Conservation (phyloP, 2,113 vertebrate genomes). For the Urocynchramus pylzowi region DNA sequence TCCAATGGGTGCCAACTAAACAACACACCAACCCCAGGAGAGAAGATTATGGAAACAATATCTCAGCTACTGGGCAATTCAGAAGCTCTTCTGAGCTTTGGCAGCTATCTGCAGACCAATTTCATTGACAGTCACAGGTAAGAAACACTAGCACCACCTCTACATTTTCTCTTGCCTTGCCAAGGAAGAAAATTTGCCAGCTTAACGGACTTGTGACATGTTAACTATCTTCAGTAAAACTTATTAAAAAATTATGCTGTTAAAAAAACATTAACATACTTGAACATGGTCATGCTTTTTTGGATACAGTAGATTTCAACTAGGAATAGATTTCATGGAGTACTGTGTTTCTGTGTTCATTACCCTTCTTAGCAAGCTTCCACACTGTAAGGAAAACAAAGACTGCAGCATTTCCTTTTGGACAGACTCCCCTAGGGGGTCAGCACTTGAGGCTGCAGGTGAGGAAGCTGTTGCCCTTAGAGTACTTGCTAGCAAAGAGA, state of each 20-base stretch:
- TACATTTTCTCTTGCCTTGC: background rate
- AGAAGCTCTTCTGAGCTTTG: background rate
- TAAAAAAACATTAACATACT: background rate
- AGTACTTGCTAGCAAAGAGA: background rate
- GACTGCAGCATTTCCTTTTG: background rate
- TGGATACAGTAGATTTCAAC: background rate
- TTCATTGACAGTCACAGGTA: background rate
- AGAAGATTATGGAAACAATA: background rate
- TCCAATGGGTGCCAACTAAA: fast-evolving
- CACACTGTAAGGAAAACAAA: background rate
- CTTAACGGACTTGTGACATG: background rate
- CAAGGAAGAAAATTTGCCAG: background rate
- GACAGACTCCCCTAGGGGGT: background rate
- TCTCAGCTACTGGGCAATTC: background rate
- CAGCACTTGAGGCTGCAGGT: background rate
- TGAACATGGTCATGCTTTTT: background rate
- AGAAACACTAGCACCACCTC: background rate
- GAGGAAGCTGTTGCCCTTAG: background rate
- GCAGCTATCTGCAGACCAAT: background rate
- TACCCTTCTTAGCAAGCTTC: background rate
- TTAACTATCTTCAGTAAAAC: background rate
- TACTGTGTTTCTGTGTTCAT: background rate
- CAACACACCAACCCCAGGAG: background rate
- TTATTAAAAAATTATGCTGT: background rate
- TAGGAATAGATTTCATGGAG: background rate